Evolutionary conservation across 53 echinoderm and acorn worm species (phyloP), one percentile per base, ranked within the genome.

Genomic region (Paracentrotus lividus): DNA sequence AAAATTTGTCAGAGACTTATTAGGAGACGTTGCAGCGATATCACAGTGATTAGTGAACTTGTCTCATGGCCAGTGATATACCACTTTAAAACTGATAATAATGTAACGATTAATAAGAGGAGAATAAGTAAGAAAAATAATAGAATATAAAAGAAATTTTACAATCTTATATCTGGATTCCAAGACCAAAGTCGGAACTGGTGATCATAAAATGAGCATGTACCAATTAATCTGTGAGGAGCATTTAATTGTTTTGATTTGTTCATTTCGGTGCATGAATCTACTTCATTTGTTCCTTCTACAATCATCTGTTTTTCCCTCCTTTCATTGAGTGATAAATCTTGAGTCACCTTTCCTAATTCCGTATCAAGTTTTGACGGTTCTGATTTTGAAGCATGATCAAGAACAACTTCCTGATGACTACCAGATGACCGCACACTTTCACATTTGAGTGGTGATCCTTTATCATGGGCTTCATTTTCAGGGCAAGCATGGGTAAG

Each of bases 151-250:
- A 13, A 59, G n/a, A 64, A 64, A 5, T 8, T 57, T 64, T 64
- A 64, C 29, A 40, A 72, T 38, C 4, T 40, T 72, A 4, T 14
- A 2, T 33, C 34, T 18, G 13, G 58, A 61, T 91, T 31, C 47
- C 91, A 91, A 20, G 91, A 52, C 99, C 99, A 99, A 2, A 97
- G 12, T 56, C 96, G 97, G 23, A 99, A 88, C 13, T 64, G 58
- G 60, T 97, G 99, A 85, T 99, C 99, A 93, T 99, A 99, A 93
- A 99, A 99, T 59, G 99, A 99, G 47, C 99, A 99, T 32, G 99
- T 96, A n/a, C 97, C 97, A 42, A 99, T 86, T 3, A 94, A 33
- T 91, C 77, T 91, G 18, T 90, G 27, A 16, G 36, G 0, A 12
- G 8, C 13, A 58, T 49, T 29, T 51, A 27, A 3, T 14, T 85